These are phyloP conservation scores for Zeus faber DNA, from an alignment of 2,113 vertebrate species.

Conservation along the genomic window DNA sequence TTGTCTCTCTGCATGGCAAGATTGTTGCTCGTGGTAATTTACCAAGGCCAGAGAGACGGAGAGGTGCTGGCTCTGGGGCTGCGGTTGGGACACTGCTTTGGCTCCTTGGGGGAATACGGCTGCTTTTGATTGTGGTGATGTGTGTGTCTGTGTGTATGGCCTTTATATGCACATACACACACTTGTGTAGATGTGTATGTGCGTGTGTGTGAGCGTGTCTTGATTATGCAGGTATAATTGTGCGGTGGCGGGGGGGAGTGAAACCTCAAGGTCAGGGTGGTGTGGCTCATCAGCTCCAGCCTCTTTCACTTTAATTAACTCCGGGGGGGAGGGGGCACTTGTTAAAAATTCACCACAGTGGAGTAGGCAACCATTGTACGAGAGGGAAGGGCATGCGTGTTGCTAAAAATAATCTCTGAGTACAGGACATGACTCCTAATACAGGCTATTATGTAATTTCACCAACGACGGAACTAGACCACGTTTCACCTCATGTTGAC, in stretches of 20 bases:
- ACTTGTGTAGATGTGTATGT: background rate
- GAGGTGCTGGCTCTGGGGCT: conserved; percentile 20
- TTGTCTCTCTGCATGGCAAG: conserved; percentile 14
- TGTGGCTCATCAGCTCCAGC: conserved; percentile 77
- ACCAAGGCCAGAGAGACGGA: conserved; percentile 3
- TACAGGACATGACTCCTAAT: conserved; percentile 49
- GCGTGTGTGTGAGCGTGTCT: conserved; percentile 27
- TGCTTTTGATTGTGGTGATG: conserved; percentile 27
- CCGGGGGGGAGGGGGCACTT: conserved; percentile 74
- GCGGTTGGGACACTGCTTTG: conserved; percentile 24
- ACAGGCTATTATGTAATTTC: conserved; percentile 62
- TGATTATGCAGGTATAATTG: conserved; percentile 81
- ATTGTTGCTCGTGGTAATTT: conserved; percentile 50
- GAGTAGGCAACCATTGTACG: conserved; percentile 62
- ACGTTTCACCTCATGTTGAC: conserved; percentile 33
- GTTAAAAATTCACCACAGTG: conserved; percentile 74
- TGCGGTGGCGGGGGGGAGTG: conserved; percentile 59
- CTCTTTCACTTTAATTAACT: conserved; percentile 83
- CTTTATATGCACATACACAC: background rate
- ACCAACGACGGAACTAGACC: conserved; percentile 46
- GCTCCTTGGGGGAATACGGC: conserved; percentile 20
- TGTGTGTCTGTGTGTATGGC: background rate
- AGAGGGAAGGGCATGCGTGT: conserved; percentile 61
- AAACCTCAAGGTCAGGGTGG: conserved; percentile 76
- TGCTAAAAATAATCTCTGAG: conserved; percentile 67